Percentiles rank a stretch among this genome's conserved stretches.
phyloP scores from a whole-genome alignment of 64 coral and sea anemone species.

The Platygyra sinensis region DNA sequence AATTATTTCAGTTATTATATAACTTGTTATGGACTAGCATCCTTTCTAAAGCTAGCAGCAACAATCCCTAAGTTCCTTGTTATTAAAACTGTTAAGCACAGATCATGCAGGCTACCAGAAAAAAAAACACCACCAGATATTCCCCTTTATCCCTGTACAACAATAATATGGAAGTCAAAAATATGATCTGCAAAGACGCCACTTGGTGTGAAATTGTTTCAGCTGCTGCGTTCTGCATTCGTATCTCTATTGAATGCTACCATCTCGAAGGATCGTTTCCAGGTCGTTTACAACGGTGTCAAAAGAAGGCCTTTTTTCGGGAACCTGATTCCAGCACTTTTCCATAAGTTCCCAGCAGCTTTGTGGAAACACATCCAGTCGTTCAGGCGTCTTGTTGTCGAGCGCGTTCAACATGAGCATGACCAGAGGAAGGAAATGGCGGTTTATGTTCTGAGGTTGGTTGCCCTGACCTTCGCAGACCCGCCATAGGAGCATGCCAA shows the following conservation, averaged over 20 bases:
- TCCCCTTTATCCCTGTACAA: background rate
- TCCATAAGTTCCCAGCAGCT: constrained; percentile 69
- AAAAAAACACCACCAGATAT: background rate
- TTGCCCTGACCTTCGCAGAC: constrained; percentile 72
- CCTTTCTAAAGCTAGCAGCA: no score
- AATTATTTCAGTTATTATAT: no score
- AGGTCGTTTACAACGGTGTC: constrained; percentile 33
- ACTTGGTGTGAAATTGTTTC: background rate
- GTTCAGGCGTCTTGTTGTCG: constrained; percentile 61
- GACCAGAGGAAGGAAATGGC: constrained; percentile 42
- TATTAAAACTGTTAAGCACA: no score
- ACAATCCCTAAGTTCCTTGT: no score
- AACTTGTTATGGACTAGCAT: no score
- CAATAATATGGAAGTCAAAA: no score
- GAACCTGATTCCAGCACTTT: constrained; percentile 54
- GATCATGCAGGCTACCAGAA: no score
- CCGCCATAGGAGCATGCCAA: constrained; percentile 64
- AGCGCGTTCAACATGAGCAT: constrained; percentile 65
- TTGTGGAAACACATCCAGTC: constrained; percentile 35
- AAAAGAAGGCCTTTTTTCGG: constrained; percentile 42
- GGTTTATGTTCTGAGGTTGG: constrained; percentile 47
- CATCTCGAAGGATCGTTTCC: constrained; percentile 38
- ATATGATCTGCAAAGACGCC: no score
- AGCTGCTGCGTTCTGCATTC: background rate
- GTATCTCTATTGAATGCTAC: background rate